phyloP scores from a whole-genome alignment of 92 coral and sea anemone genomes.

The Plumapathes pennacea region DNA sequence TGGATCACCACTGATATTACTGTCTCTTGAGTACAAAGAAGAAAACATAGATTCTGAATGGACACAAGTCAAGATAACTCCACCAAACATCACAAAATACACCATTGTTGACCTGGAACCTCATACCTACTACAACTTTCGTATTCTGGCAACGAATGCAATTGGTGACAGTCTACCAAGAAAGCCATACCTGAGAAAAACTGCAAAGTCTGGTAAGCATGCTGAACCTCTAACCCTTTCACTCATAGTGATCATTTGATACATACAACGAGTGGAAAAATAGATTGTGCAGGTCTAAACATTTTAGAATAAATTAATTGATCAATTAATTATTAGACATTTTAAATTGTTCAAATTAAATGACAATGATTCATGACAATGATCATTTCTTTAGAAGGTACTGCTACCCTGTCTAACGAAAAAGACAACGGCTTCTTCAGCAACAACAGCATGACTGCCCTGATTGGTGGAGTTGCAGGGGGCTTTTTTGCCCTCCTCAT shows the following conservation, averaged over 20 bases:
- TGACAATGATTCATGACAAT: no score
- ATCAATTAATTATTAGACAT: no score
- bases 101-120: slow-evolving; percentile 70
- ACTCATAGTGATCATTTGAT: no score
- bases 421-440: slow-evolving; percentile 25
- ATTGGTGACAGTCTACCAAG: slow-evolving; percentile 81
- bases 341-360: no score
- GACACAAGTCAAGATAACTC: slow-evolving; percentile 63
- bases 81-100: slow-evolving; percentile 58
- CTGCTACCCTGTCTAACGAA: slow-evolving; percentile 39
- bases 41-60: slow-evolving; percentile 37
- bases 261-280: no score
- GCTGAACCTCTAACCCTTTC: no score
- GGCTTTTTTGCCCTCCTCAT: slow-evolving; percentile 75
- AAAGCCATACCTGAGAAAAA: slow-evolving; percentile 46
- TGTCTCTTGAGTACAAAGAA: slow-evolving; percentile 73
- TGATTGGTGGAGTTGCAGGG: slow-evolving; percentile 82
- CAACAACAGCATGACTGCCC: slow-evolving; percentile 58
- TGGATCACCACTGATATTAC: slow-evolving; percentile 63
- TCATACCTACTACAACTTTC: slow-evolving; percentile 76
- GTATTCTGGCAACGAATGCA: slow-evolving; percentile 74
- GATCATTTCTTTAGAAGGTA: no score
- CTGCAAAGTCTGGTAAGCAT: slow-evolving; percentile 54
- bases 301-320: no score
- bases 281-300: no score